Evolutionary conservation across 2,113 vertebrate genomes (phyloP).

Genomic region (Ceyx margarethae): DNA sequence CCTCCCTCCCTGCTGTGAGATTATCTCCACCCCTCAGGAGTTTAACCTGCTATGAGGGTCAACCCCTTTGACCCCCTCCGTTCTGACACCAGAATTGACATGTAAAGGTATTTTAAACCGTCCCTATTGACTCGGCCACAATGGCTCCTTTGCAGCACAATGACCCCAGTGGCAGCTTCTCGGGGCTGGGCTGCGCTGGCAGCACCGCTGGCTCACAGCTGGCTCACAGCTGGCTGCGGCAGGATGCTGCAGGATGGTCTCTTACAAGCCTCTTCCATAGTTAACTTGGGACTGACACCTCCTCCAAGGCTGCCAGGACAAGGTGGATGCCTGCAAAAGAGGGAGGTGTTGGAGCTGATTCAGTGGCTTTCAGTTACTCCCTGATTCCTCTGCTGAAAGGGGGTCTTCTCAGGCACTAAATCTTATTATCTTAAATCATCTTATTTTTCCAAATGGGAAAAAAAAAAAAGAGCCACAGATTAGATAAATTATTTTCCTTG

Average conservation of each 20-base stretch:
- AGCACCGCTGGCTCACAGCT: background rate
- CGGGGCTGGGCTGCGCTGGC: background rate
- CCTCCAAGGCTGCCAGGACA: background rate
- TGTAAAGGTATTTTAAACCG: slow-evolving; percentile 36
- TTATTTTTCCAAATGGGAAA: background rate
- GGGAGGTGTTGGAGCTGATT: background rate
- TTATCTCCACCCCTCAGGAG: slow-evolving; percentile 65
- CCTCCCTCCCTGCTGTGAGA: slow-evolving; percentile 60
- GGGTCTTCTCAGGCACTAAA: background rate
- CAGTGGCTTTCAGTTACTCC: background rate
- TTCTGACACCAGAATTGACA: slow-evolving; percentile 71
- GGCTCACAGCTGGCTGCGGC: background rate
- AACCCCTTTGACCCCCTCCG: slow-evolving; percentile 41
- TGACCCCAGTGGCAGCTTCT: background rate
- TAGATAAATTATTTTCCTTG: background rate
- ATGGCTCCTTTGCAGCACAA: slow-evolving; percentile 26
- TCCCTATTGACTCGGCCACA: slow-evolving; percentile 21
- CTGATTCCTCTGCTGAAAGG: background rate
- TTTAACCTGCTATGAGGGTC: slow-evolving; percentile 52
- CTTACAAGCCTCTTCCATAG: background rate
- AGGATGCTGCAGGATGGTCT: background rate
- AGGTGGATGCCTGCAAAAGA: background rate
- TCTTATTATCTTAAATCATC: too few species aligned
- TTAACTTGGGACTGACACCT: background rate
- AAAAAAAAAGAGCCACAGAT: too few species aligned